Conservation (phyloP, 2,797 vertebrate genomes). For the Holocentrus rufus region DNA sequence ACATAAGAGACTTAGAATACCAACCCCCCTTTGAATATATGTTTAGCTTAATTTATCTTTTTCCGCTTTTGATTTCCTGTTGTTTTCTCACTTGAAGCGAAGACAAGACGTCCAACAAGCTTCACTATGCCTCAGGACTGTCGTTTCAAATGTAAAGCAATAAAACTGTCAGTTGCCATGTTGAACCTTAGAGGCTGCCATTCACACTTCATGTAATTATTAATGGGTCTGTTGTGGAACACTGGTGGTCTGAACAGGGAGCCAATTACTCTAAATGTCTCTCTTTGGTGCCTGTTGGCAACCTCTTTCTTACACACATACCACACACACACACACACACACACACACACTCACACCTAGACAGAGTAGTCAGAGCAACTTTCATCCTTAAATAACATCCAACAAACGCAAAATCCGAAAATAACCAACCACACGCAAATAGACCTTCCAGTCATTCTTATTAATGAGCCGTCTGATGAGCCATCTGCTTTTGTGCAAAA, state of each 20-base stretch:
- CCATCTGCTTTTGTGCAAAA: conserved; percentile 62
- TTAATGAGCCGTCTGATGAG: conserved; percentile 64
- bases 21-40: neutral
- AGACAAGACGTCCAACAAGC: conserved; percentile 6
- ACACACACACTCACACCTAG: conserved; percentile 32
- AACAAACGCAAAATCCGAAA: conserved; percentile 60
- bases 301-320: conserved; percentile 9
- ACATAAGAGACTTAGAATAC: neutral
- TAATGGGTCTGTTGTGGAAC: conserved; percentile 39
- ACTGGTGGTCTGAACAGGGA: conserved; percentile 49
- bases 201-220: conserved; percentile 58
- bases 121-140: neutral
- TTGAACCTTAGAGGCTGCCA: conserved; percentile 32
- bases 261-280: conserved; percentile 64
- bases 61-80: neutral
- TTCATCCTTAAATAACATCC: conserved; percentile 71
- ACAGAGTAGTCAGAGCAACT: conserved; percentile 50
- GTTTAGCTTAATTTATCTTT: neutral
- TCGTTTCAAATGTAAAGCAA: conserved; percentile 23
- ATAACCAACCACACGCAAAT: conserved; percentile 62
- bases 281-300: conserved; percentile 36
- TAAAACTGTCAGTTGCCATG: conserved; percentile 12
- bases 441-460: conserved; percentile 42
- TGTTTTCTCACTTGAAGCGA: neutral
- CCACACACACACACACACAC: neutral